Percentiles rank a stretch among this genome's conserved stretches.
phyloP scores from a whole-genome alignment of 2,797 vertebrate genomes.

The Tokudaia muenninki region DNA sequence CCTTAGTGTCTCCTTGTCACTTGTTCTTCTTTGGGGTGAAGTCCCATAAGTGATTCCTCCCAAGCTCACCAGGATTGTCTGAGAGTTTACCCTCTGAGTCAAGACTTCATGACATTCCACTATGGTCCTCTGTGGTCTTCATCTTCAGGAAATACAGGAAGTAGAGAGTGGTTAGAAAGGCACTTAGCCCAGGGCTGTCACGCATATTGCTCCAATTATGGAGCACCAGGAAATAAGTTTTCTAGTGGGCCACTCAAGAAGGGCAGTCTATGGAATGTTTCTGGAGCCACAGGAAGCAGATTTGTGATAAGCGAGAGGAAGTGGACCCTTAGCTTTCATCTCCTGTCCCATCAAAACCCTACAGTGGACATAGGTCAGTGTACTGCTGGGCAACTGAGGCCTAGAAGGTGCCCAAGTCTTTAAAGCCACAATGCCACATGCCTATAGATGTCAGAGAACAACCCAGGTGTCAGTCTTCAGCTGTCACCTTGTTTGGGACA shows the following conservation, averaged over 20 bases:
- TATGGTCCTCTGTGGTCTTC: not conserved
- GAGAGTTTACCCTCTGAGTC: not conserved
- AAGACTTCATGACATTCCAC: not conserved
- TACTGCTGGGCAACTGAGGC: not conserved
- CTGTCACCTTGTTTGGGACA: not conserved
- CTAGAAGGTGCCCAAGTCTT: not conserved
- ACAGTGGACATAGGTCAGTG: not conserved
- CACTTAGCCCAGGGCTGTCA: not conserved
- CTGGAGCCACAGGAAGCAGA: conserved; percentile 28
- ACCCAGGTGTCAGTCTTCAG: not conserved
- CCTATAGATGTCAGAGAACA: not conserved
- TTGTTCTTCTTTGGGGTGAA: not conserved
- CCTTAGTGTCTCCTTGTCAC: not conserved
- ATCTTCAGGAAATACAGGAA: conserved; percentile 30
- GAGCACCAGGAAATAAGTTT: conserved; percentile 13
- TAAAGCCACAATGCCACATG: not conserved
- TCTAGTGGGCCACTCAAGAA: not conserved
- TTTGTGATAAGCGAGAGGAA: not conserved
- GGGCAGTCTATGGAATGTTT: conserved; percentile 56
- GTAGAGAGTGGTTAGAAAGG: conserved; percentile 25
- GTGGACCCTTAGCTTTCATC: conserved; percentile 4
- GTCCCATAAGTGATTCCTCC: not conserved
- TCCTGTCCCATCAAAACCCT: not conserved
- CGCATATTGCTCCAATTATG: not conserved
- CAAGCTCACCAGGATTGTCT: not conserved